Conservation (phyloP, 2,888 invertebrate species). For the Selenia dentaria region DNA sequence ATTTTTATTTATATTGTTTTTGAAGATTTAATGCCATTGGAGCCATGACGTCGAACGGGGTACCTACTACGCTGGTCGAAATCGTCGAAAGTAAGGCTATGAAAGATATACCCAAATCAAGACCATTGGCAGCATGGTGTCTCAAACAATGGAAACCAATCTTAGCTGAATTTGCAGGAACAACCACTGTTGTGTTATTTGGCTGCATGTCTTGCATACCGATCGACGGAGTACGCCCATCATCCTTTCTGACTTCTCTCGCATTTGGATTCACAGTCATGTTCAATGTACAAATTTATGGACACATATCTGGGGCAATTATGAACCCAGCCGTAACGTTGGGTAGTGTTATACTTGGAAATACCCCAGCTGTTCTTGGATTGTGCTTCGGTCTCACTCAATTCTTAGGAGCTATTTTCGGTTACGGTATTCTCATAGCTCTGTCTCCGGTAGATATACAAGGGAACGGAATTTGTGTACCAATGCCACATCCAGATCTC, state of each 20-base stretch:
- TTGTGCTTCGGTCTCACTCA: slow-evolving; percentile 87
- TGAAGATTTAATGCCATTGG: slow-evolving; percentile 6
- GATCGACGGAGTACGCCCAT: slow-evolving; percentile 56
- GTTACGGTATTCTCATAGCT: slow-evolving; percentile 86
- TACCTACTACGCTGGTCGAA: slow-evolving; percentile 41
- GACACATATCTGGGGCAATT: slow-evolving; percentile 91
- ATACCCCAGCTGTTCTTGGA: slow-evolving; percentile 81
- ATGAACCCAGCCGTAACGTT: slow-evolving; percentile 91
- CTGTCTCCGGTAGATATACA: slow-evolving; percentile 71
- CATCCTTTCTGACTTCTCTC: no score
- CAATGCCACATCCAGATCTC: slow-evolving; percentile 79
- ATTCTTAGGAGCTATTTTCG: slow-evolving; percentile 87
- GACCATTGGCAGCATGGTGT: slow-evolving; percentile 44
- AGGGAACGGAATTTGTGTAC: slow-evolving; percentile 84
- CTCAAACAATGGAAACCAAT: slow-evolving; percentile 49
- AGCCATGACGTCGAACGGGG: slow-evolving; percentile 35
- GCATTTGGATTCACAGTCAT: slow-evolving; percentile 89
- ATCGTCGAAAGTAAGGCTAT: slow-evolving; percentile 41
- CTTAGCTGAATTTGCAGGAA: slow-evolving; percentile 88
- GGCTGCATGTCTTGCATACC: slow-evolving; percentile 90
- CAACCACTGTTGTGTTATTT: slow-evolving; percentile 87
- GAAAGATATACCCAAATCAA: slow-evolving; percentile 24
- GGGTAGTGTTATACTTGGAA: slow-evolving; percentile 85
- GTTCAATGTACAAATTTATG: slow-evolving; percentile 89
- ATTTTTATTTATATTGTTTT: slow-evolving; percentile 1